Percentiles rank a stretch among this genome's conserved stretches.
Evolutionary conservation across 1,140 invertebrate species (phyloP).

Genomic region (Sitophilus oryzae): DNA sequence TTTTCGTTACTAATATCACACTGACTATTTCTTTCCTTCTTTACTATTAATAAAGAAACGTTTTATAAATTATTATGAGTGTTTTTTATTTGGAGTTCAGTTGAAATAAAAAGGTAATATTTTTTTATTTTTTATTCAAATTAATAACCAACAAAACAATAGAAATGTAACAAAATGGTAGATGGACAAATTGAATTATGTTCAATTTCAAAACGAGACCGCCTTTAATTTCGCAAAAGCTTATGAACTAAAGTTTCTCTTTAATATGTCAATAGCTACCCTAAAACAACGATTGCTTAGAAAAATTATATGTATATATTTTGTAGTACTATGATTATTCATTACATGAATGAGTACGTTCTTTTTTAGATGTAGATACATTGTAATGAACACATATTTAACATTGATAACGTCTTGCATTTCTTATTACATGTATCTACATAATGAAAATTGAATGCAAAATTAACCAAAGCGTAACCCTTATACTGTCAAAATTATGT

Average conservation of each 20-base stretch:
- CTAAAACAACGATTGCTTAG: slow-evolving; percentile 47
- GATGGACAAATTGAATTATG: slow-evolving; percentile 35
- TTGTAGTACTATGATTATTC: slow-evolving; percentile 43
- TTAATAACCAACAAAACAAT: slow-evolving; percentile 31
- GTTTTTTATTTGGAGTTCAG: background rate
- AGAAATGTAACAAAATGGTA: slow-evolving; percentile 35
- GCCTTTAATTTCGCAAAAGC: slow-evolving; percentile 45
- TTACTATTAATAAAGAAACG: slow-evolving; percentile 5
- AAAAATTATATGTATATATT: slow-evolving; percentile 46
- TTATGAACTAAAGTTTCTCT: slow-evolving; percentile 44
- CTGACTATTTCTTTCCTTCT: slow-evolving; percentile 1
- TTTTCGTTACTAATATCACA: slow-evolving; percentile 19
- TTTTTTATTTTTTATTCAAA: slow-evolving; percentile 34
- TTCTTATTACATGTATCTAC: slow-evolving; percentile 38
- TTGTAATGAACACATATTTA: slow-evolving; percentile 33
- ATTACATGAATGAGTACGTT: slow-evolving; percentile 41
- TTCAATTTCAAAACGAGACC: slow-evolving; percentile 40
- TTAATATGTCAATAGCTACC: slow-evolving; percentile 44
- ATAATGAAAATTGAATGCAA: slow-evolving; percentile 31
- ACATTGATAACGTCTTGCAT: slow-evolving; percentile 26
- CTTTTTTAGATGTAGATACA: slow-evolving; percentile 39
- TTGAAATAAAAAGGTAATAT: background rate
- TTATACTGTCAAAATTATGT: slow-evolving; percentile 34
- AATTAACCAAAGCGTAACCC: slow-evolving; percentile 39
- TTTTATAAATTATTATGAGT: slow-evolving; percentile 4